Conservation (phyloP, 1,140 invertebrate species). For the Oryzaephilus surinamensis region DNA sequence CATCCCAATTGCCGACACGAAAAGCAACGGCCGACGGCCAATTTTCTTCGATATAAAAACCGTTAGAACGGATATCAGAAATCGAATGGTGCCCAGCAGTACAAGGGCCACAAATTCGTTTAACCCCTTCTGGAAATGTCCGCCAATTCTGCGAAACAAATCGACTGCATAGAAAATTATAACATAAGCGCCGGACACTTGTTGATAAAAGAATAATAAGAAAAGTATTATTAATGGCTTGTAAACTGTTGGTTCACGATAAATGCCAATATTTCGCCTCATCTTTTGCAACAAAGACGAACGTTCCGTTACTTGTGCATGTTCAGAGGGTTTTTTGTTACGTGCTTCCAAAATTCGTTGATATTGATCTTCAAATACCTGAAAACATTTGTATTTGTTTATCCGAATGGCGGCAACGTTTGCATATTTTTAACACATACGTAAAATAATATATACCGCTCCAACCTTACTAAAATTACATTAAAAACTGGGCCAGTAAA, state of each 20-base stretch:
- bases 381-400: no score
- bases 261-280: slow-evolving; percentile 12
- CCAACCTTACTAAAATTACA: no score
- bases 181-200: slow-evolving; percentile 48
- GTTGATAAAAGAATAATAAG: slow-evolving; percentile 45
- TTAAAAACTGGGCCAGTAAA: no score
- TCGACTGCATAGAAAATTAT: slow-evolving; percentile 59
- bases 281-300: slow-evolving; percentile 10
- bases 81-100: slow-evolving; percentile 41
- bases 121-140: slow-evolving; percentile 34
- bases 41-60: slow-evolving; percentile 42
- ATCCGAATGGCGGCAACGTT: no score
- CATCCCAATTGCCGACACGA: slow-evolving; percentile 46
- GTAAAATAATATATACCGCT: no score
- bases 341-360: no score
- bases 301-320: no score
- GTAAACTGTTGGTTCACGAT: slow-evolving; percentile 34
- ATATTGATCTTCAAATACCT: no score
- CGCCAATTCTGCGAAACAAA: slow-evolving; percentile 41
- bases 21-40: slow-evolving; percentile 40
- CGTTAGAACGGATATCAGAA: slow-evolving; percentile 41
- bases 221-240: slow-evolving; percentile 42
- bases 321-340: no score
- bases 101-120: slow-evolving; percentile 40
- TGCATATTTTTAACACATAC: no score